These are phyloP conservation scores for Pomatorhinus ruficollis DNA, from an alignment of 2,113 vertebrate genomes.

Conservation along the genomic window DNA sequence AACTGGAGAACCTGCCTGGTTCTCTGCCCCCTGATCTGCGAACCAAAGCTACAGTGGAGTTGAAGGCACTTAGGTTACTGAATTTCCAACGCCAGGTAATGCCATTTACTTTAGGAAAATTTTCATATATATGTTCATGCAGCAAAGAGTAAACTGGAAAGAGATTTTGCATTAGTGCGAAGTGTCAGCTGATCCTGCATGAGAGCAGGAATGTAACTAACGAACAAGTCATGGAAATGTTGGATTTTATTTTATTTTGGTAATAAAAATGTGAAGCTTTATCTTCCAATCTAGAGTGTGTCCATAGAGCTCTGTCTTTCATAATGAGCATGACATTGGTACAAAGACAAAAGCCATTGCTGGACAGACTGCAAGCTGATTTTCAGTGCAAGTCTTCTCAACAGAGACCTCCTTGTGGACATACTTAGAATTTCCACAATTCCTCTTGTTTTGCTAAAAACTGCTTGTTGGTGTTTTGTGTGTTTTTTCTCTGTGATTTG, in stretches of 20 bases:
- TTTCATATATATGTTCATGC: accelerated
- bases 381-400: neutral
- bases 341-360: neutral
- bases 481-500: neutral
- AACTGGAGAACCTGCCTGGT: conserved; percentile 95
- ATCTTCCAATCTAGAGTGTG: neutral
- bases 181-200: neutral
- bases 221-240: neutral
- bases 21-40: conserved; percentile 93
- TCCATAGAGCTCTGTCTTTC: neutral
- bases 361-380: neutral
- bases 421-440: neutral
- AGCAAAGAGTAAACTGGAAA: neutral
- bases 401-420: neutral
- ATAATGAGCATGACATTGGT: neutral
- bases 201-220: neutral
- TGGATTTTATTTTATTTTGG: neutral
- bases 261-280: neutral
- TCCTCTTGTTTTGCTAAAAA: neutral
- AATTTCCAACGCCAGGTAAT: conserved; percentile 98
- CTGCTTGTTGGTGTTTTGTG: neutral
- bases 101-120: neutral
- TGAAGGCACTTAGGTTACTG: conserved; percentile 93
- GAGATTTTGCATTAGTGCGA: neutral
- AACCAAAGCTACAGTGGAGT: conserved; percentile 96